These are phyloP conservation scores for Pycnonotus jocosus DNA, from an alignment of 2,113 vertebrate species.

Conservation along the genomic window DNA sequence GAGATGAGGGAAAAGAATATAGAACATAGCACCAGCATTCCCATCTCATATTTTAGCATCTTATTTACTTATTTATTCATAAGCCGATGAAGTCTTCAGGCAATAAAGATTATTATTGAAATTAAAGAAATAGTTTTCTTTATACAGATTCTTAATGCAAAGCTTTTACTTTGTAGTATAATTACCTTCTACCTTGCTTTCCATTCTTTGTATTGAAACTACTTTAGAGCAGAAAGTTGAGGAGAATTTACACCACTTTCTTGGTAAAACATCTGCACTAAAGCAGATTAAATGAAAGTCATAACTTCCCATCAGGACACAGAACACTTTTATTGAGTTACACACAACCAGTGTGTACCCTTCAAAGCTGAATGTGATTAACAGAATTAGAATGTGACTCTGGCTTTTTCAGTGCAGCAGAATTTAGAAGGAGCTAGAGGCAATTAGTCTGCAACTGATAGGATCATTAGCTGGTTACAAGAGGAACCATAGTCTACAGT, in stretches of 20 bases:
- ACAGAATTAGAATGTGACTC: constrained; percentile 19
- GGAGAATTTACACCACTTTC: neutral
- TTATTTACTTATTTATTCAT: neutral
- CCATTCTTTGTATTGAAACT: neutral
- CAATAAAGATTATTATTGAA: neutral
- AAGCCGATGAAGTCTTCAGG: neutral
- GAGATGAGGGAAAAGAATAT: neutral
- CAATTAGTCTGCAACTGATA: constrained; percentile 52
- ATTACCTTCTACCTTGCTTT: neutral
- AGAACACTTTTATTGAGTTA: constrained; percentile 28
- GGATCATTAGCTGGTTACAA: constrained; percentile 50
- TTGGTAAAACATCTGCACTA: neutral
- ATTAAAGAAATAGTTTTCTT: neutral
- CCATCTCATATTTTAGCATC: neutral
- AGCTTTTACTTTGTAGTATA: neutral
- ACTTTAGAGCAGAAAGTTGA: neutral
- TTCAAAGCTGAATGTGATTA: constrained; percentile 59
- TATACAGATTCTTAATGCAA: neutral
- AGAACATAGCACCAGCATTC: neutral
- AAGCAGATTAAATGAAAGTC: neutral
- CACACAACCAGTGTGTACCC: neutral
- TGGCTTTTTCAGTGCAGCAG: neutral
- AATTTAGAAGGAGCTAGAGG: constrained; percentile 10
- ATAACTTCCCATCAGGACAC: neutral
- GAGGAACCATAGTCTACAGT: constrained; percentile 6